A percentile compares a stretch with the other conserved stretches of the same genome.
Evolutionary conservation across 2,113 vertebrate genomes (phyloP).

Genomic region (Parus major): DNA sequence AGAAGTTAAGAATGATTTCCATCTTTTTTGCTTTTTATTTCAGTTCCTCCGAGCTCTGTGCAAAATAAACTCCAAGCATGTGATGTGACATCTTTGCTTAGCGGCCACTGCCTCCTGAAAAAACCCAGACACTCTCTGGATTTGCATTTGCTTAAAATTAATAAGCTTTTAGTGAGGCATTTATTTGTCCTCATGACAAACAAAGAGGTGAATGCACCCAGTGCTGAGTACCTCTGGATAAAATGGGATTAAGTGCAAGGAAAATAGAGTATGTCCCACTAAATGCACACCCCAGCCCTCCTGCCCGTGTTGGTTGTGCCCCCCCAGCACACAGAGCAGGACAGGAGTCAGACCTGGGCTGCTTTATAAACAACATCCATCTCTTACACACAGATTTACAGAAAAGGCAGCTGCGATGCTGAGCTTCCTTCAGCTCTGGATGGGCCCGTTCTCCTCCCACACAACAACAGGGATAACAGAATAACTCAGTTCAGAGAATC

Average conservation of each 20-base stretch:
- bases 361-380: neutral
- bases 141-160: slow-evolving; percentile 20
- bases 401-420: accelerated
- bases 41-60: neutral
- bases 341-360: neutral
- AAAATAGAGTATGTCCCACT: neutral
- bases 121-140: neutral
- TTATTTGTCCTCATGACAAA: neutral
- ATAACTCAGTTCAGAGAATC: accelerated
- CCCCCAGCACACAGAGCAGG: neutral
- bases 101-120: neutral
- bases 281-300: accelerated
- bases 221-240: neutral
- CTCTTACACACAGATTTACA: neutral
- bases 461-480: accelerated
- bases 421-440: accelerated
- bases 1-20: neutral
- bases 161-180: slow-evolving; percentile 13
- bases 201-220: neutral
- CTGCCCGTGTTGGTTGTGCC: neutral
- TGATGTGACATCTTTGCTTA: neutral
- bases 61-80: neutral
- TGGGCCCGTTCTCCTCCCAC: accelerated
- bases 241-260: neutral
- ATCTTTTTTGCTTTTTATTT: slow-evolving; percentile 2